These are phyloP conservation scores for Euphydryas editha DNA, from an alignment of 2,888 invertebrate genomes.

Conservation along the genomic window DNA sequence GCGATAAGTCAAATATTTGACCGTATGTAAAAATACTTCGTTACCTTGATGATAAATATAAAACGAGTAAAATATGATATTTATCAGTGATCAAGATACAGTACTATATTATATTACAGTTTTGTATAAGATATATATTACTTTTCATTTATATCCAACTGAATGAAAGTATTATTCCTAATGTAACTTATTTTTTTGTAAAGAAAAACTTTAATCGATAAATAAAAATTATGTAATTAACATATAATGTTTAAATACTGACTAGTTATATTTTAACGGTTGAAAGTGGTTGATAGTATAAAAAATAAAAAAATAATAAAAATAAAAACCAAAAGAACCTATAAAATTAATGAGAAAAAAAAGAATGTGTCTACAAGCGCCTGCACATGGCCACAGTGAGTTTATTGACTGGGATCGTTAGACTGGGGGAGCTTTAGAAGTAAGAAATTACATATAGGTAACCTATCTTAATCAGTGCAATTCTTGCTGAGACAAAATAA, in stretches of 20 bases:
- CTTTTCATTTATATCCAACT: neutral
- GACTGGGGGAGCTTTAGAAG: conserved; percentile 8
- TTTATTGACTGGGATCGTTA: conserved; percentile 30
- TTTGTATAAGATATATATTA: neutral
- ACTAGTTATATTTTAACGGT: no score
- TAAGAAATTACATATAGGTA: conserved; percentile 1
- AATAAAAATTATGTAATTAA: no score
- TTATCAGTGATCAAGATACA: neutral
- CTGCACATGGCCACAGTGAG: conserved; percentile 28
- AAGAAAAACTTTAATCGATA: no score
- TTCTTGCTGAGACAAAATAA: no score
- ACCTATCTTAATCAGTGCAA: neutral
- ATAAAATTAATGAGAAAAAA: neutral
- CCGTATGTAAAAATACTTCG: conserved; percentile 30
- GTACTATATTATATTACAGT: neutral
- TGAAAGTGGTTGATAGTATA: no score
- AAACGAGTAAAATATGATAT: neutral
- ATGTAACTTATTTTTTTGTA: no score
- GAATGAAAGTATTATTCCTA: no score
- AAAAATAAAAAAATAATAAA: no score
- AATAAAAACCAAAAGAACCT: neutral
- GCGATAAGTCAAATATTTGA: conserved; percentile 40
- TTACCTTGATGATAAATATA: conserved; percentile 28
- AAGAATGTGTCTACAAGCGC: conserved; percentile 12
- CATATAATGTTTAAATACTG: no score